Base-by-base conservation (phyloP, 1,140 invertebrate species). In the Whitmania pigra region DNA sequence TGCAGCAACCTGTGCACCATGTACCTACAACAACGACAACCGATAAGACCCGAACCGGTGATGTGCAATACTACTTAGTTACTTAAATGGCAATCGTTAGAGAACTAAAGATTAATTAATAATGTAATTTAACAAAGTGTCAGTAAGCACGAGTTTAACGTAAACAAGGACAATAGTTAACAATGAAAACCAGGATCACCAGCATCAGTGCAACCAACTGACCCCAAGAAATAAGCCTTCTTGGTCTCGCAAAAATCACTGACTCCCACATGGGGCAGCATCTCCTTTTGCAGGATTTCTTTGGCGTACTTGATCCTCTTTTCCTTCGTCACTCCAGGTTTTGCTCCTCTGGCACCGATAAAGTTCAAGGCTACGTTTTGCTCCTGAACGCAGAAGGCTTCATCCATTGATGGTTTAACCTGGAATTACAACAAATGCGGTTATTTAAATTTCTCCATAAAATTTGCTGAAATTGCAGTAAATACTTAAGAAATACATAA, bases 231-330 rank as follows among this genome's bases (percentile, higher is more conserved):
- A 79, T 97, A 97, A 0, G 95, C 95, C 81, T 99, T 99, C 81
- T 97, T 98, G 0, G 95, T 98, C 85, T 99, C 96, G 85, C 95
- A 97, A 82, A 96, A 98, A 82, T 98, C 94, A 67, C 93, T 94
- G 6, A 98, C 93, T 76, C 95, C 95, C 73, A 98, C 94, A 84
- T 99, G 96, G 17, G 96, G 95, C 76, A 99, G 87, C 93, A 97
- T 97, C 90, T 99, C 95, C 79, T 98, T 98, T 79, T 99, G 95
- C 72, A 99, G 83, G 84, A 99, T 98, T 88, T 99, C 96, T 80
- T 91, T 88, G 0, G 96, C 95, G 84, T 99, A 99, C 83, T 97
- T 97, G 40, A 99, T 94, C 86, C 96, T 88, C 80, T 96, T 97
- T 78, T 98, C 95, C 83, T 94, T 95, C 0, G 94, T 97, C 0